Evolutionary conservation across 2,888 invertebrate genomes (phyloP), one percentile per base, ranked within the genome.

Genomic region (Drosophila limbata): DNA sequence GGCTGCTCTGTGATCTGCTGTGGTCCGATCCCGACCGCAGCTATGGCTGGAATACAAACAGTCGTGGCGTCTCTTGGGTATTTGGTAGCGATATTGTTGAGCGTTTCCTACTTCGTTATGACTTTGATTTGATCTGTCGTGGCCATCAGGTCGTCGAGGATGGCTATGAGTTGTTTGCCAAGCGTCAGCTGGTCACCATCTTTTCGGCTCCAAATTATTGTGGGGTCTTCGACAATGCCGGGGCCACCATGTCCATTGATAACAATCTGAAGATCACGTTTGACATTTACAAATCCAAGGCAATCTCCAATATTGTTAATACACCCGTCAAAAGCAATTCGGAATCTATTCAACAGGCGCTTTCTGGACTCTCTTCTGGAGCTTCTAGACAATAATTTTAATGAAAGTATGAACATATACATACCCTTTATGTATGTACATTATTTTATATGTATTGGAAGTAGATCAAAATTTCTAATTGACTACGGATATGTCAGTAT

Each of bases 11-110:
- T 93, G 99, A 99, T 93, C 94, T 99, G 81, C 94, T 99, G 69
- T 99, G 99, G 99, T 97, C 98, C 21, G 98, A 97, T 93, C 97
- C 97, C 4, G 98, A 98, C 91, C 98, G 98, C 93, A 96, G 96
- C 19, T 95, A 96, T 92, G 96, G 98, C 85, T 95, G 97, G 97
- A 98, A 98, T 62, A 98, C 98, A 92, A 99, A 98, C 92, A 98
- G 98, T 92, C 96, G 99, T 87, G 98, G 98, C 52, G 98, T 99
- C 19, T 98, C 98, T n/a, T 99, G 98, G 93, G 99, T 98, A 13
- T 99, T 99, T 92, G 99, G 99, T 40, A 97, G 97, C 0, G 98
- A 98, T 92, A 97, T 99, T 72, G 98, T 99, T 81, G 96, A 96
- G 93, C 98, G 98, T 93, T 98, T 98, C 93, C 94, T 99, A 82